Conservation (phyloP, 2,797 vertebrate genomes). For the Tympanoctomys barrerae region DNA sequence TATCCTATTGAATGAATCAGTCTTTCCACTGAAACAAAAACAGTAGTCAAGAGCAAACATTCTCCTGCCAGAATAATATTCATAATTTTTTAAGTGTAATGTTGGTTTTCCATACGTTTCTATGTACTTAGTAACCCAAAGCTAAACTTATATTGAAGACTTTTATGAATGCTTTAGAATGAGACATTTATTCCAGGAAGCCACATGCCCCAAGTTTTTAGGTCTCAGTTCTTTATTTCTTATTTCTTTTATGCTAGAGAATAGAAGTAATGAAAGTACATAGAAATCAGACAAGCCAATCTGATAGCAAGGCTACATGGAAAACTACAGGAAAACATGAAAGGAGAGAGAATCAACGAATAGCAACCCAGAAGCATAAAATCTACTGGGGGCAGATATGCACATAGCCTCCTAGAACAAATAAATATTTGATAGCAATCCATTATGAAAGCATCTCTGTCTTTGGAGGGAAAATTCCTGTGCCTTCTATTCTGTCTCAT, state of each 20-base stretch:
- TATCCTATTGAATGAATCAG: background rate
- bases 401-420: background rate
- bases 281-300: constrained; percentile 38
- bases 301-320: constrained; percentile 56
- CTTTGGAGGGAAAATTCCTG: constrained; percentile 29
- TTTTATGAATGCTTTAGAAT: constrained; percentile 34
- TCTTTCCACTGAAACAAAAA: background rate
- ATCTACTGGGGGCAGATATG: background rate
- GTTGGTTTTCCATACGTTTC: background rate
- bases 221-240: constrained; percentile 33
- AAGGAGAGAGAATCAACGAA: background rate
- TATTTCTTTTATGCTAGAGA: constrained; percentile 44
- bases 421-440: constrained; percentile 52
- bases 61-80: background rate
- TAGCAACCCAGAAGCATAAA: background rate
- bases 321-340: constrained; percentile 63
- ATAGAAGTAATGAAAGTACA: constrained; percentile 36
- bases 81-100: background rate
- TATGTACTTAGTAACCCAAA: background rate
- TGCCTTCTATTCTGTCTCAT: background rate
- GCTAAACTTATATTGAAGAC: background rate
- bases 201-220: background rate
- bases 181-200: constrained; percentile 59
- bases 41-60: background rate
- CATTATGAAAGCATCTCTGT: constrained; percentile 35